Percentiles rank a stretch among this genome's conserved stretches.
These are phyloP conservation scores for Phyllotreta striolata DNA, from an alignment of 2,888 invertebrate genomes.

Conservation along the genomic window DNA sequence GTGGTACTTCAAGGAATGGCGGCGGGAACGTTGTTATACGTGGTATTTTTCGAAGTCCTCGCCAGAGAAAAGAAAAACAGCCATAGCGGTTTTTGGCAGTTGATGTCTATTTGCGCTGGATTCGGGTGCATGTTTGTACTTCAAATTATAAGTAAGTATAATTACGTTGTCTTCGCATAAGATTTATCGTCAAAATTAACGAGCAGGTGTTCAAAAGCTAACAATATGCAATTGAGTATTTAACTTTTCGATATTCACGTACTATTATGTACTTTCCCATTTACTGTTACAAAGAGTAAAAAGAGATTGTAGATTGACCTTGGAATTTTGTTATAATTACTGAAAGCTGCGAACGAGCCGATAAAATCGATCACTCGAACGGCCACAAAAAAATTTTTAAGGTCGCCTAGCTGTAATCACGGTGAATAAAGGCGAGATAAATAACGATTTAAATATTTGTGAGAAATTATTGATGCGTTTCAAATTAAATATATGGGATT, in stretches of 20 bases:
- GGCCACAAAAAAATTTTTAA: not conserved
- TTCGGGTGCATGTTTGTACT: slow-evolving; percentile 67
- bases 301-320: slow-evolving; percentile 2
- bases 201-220: too few relatives aligned
- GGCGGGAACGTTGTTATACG: slow-evolving; percentile 80
- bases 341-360: not conserved
- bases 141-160: slow-evolving; percentile 60
- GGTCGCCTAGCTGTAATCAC: not conserved
- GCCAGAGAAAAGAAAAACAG: slow-evolving; percentile 71
- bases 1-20: slow-evolving; percentile 75
- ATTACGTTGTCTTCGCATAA: not conserved
- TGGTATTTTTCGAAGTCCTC: slow-evolving; percentile 84
- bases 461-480: too few relatives aligned
- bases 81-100: slow-evolving; percentile 66
- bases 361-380: not conserved
- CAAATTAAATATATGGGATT: too few relatives aligned
- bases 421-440: not conserved
- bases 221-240: too few relatives aligned
- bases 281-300: not conserved
- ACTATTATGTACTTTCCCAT: not conserved
- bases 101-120: slow-evolving; percentile 66
- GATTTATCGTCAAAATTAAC: too few relatives aligned
- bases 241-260: too few relatives aligned
- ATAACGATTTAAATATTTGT: too few relatives aligned
- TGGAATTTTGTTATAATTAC: slow-evolving; percentile 4